Evolutionary conservation across 2,888 invertebrate genomes (phyloP), one percentile per base, ranked within the genome.

Genomic region (Coenonympha arcania): DNA sequence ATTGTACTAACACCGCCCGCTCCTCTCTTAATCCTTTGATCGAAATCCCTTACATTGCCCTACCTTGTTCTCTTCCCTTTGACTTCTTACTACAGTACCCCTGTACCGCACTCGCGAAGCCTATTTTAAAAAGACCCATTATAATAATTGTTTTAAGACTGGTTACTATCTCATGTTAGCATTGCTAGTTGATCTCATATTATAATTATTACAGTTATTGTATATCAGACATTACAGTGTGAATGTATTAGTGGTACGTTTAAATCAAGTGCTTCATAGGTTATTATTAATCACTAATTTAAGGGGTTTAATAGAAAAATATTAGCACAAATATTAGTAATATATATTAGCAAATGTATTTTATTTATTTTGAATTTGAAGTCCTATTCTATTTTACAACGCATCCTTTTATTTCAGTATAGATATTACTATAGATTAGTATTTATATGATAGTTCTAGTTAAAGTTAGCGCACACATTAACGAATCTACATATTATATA

Each of bases 101-200:
- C n/a, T n/a, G n/a, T n/a, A n/a, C n/a, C n/a, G n/a, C n/a, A n/a
- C n/a, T n/a, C n/a, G n/a, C n/a, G n/a, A n/a, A n/a, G n/a, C n/a
- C n/a, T n/a, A n/a, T n/a, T n/a, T n/a, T n/a, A n/a, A n/a, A n/a
- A n/a, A n/a, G n/a, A n/a, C n/a, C n/a, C n/a, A n/a, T n/a, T 36
- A 6, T 6, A 36, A 34, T 33, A 24, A 39, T 37, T 39, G 5
- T 39, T 24, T 39, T 39, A 39, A 39, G 39, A 39, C 39, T 39
- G 39, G 22, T 39, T 39, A 39, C 16, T 8, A 39, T 24, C 22
- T 39, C 39, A 15, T 39, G 24, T 39, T 39, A 39, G 24, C 8
- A 15, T 39, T 39, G 39, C 39, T 39, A 24, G 39, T 39, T 39
- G 24, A 39, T 22, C 22, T 39, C 22, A 15, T 9, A 24, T 39